Evolutionary conservation across 23 tunicate genomes (phyloP).

Genomic region (Trididemnum nubilum): DNA sequence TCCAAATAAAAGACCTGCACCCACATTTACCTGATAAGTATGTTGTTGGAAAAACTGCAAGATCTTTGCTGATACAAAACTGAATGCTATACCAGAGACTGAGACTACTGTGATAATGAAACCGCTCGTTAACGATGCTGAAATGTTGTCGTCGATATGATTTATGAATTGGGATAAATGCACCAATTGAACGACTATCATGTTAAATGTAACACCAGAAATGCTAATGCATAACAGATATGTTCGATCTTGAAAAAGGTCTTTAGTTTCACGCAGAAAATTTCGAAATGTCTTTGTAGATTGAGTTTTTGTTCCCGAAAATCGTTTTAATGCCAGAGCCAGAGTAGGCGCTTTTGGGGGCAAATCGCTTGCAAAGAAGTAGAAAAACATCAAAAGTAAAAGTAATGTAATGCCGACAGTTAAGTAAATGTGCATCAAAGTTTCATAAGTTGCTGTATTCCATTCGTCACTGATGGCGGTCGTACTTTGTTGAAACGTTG

Average conservation of each 20-base stretch:
- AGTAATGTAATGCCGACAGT: neutral
- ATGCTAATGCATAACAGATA: neutral
- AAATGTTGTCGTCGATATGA: neutral
- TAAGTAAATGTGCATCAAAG: neutral
- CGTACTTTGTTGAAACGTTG: neutral
- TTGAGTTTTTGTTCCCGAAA: neutral
- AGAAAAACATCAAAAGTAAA: neutral
- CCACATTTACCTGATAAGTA: neutral
- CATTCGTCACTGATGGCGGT: too few species aligned
- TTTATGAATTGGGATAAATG: neutral
- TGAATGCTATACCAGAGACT: neutral
- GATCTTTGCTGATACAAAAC: neutral
- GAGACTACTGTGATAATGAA: neutral
- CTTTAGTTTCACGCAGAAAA: neutral
- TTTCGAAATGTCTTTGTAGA: neutral
- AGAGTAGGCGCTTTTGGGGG: slow-evolving; percentile 5
- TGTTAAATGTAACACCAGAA: neutral
- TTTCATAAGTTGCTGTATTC: neutral
- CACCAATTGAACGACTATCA: neutral
- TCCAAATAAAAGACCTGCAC: neutral
- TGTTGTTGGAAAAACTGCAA: neutral
- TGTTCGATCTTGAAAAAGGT: neutral
- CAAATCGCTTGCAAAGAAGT: neutral
- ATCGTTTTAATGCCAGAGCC: neutral
- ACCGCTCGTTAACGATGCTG: neutral